Evolutionary conservation across 2,888 invertebrate genomes (phyloP).

Genomic region (Pterobdella sp.): DNA sequence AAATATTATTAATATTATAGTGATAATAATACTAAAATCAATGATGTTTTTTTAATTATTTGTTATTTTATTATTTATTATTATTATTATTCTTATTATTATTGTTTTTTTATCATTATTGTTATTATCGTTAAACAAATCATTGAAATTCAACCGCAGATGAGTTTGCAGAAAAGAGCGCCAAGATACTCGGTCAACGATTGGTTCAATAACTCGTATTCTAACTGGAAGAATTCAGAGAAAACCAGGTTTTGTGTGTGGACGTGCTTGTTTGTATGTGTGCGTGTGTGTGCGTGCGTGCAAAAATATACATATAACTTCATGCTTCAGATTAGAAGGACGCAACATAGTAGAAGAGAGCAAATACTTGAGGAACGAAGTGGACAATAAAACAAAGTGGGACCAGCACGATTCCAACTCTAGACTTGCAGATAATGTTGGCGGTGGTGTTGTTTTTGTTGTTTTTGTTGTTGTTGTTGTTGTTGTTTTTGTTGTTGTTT

Average conservation of each 20-base stretch:
- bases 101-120: no score
- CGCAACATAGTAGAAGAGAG: constrained; percentile 50
- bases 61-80: background rate
- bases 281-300: no score
- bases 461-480: no score
- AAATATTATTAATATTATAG: no score
- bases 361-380: constrained; percentile 49
- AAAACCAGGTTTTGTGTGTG: constrained; percentile 41
- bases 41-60: background rate
- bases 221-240: constrained; percentile 51
- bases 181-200: constrained; percentile 39
- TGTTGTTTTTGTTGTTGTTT: no score
- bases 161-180: constrained; percentile 25
- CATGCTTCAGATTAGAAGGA: constrained; percentile 49
- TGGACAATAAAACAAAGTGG: constrained; percentile 53
- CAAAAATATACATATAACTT: constrained; percentile 51
- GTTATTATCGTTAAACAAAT: background rate
- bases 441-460: no score
- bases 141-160: background rate
- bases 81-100: no score
- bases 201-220: constrained; percentile 51
- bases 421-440: no score
- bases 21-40: no score
- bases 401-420: constrained; percentile 52
- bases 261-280: background rate